Evolutionary conservation across 2,797 vertebrate species (phyloP), one percentile per base, ranked within the genome.

Genomic region (Darevskia nairensis): DNA sequence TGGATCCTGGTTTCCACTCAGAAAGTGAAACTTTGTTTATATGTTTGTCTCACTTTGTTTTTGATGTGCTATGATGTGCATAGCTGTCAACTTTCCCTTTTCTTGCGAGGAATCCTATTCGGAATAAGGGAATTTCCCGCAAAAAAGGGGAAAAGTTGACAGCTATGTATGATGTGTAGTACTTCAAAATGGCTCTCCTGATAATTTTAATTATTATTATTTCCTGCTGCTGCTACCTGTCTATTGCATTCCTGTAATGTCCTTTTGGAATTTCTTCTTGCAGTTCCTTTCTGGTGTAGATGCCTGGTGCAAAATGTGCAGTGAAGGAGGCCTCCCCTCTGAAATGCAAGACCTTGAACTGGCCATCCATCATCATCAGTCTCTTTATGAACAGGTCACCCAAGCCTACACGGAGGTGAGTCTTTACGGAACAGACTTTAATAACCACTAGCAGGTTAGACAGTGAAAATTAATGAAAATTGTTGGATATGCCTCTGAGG

Each of bases 221-320:
- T 6, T 15, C 41, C 13, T 80, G n/a, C 41, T 44, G 11, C 59
- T 59, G 82, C 55, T 61, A 69, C n/a, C 84, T n/a, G 46, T 89
- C 55, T 79, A 0, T 80, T 81, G 19, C 10, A 39, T 75, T 46
- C 64, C 86, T 75, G 21, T 95, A 79, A 94, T 91, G 41, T 39
- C 90, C 44, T 88, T 77, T 61, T 86, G 86, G 80, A 81, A 91
- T 90, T 94, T 87, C 21, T 29, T 76, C 71, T 96, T 96, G 86
- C 93, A 99, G 99, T 99, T 99, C 95, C 97, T 99, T 89, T 98
- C 98, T 0, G 98, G 98, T 92, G 98, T 99, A 93, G 99, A 99
- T 19, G 97, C 98, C 23, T 99, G 99, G 99, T 99, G 98, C 93
- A 99, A 99, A 95, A 98, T 99, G 93, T 99, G 99, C 96, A 99